These are phyloP conservation scores for Clepsis dumicolana DNA, from an alignment of 2,888 invertebrate species.

Conservation along the genomic window DNA sequence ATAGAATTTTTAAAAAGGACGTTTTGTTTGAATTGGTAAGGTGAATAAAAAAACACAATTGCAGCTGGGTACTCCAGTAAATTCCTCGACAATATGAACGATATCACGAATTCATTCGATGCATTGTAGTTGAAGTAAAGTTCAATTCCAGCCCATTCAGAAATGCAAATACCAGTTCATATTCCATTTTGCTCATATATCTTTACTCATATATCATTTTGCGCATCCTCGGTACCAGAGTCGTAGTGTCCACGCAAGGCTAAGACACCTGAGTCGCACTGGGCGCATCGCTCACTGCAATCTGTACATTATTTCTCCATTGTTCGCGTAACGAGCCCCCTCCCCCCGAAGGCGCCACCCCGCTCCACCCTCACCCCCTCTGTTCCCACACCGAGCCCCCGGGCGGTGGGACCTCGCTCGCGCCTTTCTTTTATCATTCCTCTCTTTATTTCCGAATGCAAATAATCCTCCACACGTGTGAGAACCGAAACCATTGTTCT, in stretches of 20 bases:
- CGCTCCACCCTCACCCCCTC: slow-evolving; percentile 61
- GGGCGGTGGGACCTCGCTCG: slow-evolving; percentile 85
- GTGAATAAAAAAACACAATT: no score
- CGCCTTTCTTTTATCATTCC: slow-evolving; percentile 87
- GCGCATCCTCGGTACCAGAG: slow-evolving; percentile 49
- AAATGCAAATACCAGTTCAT: slow-evolving; percentile 29
- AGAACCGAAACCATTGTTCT: slow-evolving; percentile 87
- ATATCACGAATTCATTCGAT: slow-evolving; percentile 3
- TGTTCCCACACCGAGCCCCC: slow-evolving; percentile 84
- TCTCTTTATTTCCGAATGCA: slow-evolving; percentile 87
- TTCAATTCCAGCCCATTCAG: slow-evolving; percentile 24
- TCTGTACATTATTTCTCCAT: slow-evolving; percentile 87
- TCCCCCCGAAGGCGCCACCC: slow-evolving; percentile 63
- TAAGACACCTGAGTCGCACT: slow-evolving; percentile 83
- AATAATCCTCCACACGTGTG: slow-evolving; percentile 87
- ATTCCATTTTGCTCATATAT: slow-evolving; percentile 38
- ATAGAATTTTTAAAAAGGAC: no score
- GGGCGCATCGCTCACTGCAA: slow-evolving; percentile 87
- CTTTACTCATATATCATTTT: no score
- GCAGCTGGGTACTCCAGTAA: no score
- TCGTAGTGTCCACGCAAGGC: slow-evolving; percentile 76
- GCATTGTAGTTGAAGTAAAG: slow-evolving; percentile 14
- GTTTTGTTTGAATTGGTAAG: no score
- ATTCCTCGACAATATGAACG: neutral
- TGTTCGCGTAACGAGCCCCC: slow-evolving; percentile 86